Evolutionary conservation across 2,888 invertebrate genomes (phyloP).

Genomic region (Ptychoptera albimana): DNA sequence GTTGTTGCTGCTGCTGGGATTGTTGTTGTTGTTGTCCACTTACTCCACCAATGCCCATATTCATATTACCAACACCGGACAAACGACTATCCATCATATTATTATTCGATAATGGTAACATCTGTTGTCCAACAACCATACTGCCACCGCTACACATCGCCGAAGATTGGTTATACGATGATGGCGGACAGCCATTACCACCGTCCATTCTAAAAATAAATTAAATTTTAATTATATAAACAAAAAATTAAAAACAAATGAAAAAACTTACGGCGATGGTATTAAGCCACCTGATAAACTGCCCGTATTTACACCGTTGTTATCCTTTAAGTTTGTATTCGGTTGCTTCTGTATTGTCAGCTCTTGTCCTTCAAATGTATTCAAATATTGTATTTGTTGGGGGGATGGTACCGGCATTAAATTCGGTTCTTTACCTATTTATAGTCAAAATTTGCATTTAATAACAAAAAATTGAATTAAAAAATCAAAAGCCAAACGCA

Average conservation of each 20-base stretch:
- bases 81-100: no score
- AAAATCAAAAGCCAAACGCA: background rate
- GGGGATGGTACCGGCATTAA: conserved; percentile 93
- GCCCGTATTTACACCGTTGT: background rate
- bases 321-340: conserved; percentile 56
- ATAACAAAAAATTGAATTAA: background rate
- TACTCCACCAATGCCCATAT: no score
- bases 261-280: conserved; percentile 42
- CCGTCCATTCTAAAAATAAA: background rate
- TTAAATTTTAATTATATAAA: background rate
- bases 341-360: conserved; percentile 92
- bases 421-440: conserved; percentile 63
- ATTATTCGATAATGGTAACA: no score
- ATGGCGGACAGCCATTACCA: background rate
- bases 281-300: conserved; percentile 29
- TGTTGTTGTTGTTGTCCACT: no score
- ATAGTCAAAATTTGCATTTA: no score
- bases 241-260: background rate
- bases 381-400: conserved; percentile 89
- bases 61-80: no score
- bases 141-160: no score
- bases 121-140: no score
- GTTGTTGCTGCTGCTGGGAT: conserved; percentile 27
- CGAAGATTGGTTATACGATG: no score
- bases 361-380: conserved; percentile 92